These are phyloP conservation scores for Thamnophis elegans DNA, from an alignment of 2,797 vertebrate species.

Conservation along the genomic window DNA sequence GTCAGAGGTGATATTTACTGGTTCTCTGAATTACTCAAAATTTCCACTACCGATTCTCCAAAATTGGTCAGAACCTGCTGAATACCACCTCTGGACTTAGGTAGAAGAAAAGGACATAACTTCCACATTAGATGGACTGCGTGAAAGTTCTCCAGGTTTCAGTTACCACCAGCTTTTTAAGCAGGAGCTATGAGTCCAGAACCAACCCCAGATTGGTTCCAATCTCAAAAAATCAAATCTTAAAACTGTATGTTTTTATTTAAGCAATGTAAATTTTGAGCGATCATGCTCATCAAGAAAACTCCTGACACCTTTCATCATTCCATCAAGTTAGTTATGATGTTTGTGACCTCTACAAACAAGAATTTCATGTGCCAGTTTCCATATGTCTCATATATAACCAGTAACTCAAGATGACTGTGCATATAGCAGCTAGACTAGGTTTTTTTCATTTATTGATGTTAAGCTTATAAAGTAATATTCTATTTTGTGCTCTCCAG, in stretches of 20 bases:
- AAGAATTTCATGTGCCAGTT: not conserved
- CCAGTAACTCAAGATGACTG: not conserved
- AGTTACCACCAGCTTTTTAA: not conserved
- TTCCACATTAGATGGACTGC: not conserved
- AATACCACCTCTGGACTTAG: no score
- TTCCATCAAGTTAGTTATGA: not conserved
- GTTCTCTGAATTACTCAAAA: no score
- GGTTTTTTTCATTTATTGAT: not conserved
- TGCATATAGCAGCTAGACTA: not conserved
- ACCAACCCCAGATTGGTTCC: not conserved
- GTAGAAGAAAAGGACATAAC: not conserved
- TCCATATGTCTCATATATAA: not conserved
- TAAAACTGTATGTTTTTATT: not conserved
- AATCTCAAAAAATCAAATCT: not conserved
- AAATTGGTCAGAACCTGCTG: no score
- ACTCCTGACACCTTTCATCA: not conserved
- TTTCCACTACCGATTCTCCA: no score
- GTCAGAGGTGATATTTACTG: no score
- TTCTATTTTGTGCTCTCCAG: not conserved
- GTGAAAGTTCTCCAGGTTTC: not conserved
- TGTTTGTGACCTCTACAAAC: not conserved
- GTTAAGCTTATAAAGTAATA: constrained; percentile 1
- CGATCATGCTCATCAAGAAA: not conserved
- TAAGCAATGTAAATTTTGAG: not conserved
- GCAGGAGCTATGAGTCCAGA: not conserved